These are phyloP conservation scores for Lycocerus yunnanus DNA, from an alignment of 2,888 invertebrate species.

Conservation along the genomic window DNA sequence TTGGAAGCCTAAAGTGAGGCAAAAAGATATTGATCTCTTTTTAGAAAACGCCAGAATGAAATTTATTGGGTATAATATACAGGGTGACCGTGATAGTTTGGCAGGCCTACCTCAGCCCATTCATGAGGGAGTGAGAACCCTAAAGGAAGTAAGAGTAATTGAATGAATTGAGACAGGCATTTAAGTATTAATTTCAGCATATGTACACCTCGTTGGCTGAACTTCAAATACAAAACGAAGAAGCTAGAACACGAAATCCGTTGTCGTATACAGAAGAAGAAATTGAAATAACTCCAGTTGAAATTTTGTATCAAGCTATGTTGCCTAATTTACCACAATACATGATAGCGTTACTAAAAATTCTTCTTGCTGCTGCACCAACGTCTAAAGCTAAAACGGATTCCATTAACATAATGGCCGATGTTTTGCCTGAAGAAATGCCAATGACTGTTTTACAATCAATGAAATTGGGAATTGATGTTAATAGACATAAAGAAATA, in stretches of 20 bases:
- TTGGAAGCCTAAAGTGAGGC: constrained; percentile 95
- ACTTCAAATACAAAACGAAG: constrained; percentile 87
- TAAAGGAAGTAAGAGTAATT: constrained; percentile 67
- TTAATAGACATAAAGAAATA: constrained; percentile 97
- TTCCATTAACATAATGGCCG: constrained; percentile 97
- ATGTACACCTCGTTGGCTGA: constrained; percentile 94
- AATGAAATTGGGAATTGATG: constrained; percentile 94
- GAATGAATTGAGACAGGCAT: neutral
- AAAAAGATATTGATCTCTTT: constrained; percentile 91
- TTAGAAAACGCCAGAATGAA: constrained; percentile 89
- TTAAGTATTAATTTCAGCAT: constrained; percentile 62
- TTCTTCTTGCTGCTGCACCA: constrained; percentile 95
- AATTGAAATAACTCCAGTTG: constrained; percentile 80
- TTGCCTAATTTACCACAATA: constrained; percentile 95
- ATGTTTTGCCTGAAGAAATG: constrained; percentile 97
- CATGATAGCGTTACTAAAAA: constrained; percentile 96
- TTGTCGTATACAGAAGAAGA: constrained; percentile 82
- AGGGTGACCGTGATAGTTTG: constrained; percentile 83
- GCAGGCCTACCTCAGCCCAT: constrained; percentile 97
- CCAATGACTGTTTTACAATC: constrained; percentile 95
- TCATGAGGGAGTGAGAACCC: constrained; percentile 90
- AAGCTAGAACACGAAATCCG: constrained; percentile 89
- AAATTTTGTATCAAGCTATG: constrained; percentile 92
- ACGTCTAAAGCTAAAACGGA: constrained; percentile 99
- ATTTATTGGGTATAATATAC: constrained; percentile 93